Conservation (phyloP, 2,888 invertebrate genomes). For the Anthophora plumipes region DNA sequence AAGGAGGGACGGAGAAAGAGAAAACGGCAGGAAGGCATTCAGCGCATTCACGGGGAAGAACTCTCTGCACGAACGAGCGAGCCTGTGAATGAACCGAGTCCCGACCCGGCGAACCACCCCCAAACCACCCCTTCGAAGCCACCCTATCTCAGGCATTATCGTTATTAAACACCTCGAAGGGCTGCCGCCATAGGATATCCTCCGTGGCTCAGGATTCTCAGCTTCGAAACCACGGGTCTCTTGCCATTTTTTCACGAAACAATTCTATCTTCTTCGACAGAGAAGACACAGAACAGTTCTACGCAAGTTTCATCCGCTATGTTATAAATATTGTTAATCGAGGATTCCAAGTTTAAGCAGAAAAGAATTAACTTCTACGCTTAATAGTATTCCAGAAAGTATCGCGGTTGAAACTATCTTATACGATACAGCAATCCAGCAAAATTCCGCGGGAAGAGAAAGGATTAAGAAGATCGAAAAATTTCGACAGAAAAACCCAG, state of each 20-base stretch:
- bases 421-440: too few species aligned
- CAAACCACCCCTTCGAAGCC: constrained; percentile 71
- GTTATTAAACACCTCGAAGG: constrained; percentile 83
- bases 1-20: constrained; percentile 47
- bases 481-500: neutral
- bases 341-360: too few species aligned
- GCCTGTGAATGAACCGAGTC: constrained; percentile 81
- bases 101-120: constrained; percentile 73
- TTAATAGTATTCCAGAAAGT: too few species aligned
- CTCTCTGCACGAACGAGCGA: constrained; percentile 79
- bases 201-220: constrained; percentile 50
- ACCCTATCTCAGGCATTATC: constrained; percentile 83
- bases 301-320: too few species aligned
- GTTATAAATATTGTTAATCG: too few species aligned
- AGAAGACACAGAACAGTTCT: neutral
- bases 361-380: neutral
- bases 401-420: too few species aligned
- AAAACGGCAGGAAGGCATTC: constrained; percentile 76
- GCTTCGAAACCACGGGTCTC: constrained; percentile 29
- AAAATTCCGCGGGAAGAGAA: neutral
- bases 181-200: constrained; percentile 63
- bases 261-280: neutral
- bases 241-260: constrained; percentile 10
- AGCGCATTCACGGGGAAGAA: constrained; percentile 82
- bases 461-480: neutral